Evolutionary conservation across 2,888 invertebrate species (phyloP), one percentile per base, ranked within the genome.

Genomic region (Meganola albula): DNA sequence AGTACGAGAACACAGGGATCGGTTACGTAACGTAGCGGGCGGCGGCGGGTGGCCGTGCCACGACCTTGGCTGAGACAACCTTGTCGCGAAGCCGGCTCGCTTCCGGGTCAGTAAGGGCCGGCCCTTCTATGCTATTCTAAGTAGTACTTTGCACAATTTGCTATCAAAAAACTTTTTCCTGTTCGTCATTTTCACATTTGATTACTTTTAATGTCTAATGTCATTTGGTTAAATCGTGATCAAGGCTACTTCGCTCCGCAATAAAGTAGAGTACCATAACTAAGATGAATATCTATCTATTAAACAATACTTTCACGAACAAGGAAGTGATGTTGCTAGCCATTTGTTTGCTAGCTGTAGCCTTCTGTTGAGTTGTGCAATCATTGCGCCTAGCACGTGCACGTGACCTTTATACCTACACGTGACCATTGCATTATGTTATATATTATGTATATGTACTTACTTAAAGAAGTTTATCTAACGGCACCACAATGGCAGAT

Each of bases 41-140:
- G 60, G 63, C 62, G 52, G 58, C 52, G 60, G 63, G 62, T 51
- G 58, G 53, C 53, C 58, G 58, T 48, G 63, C 63, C 61, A 54
- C 53, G 59, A 59, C 61, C 63, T 59, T 62, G 54, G 60, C 54
- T 60, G 58, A 56, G 44, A 50, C 67, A 76, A 76, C 84, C 82
- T 84, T 83, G 84, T 68, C 65, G 63, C 58, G 66, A 67, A 73
- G 69, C 72, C 69, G 61, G 62, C 62, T 13, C 54, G 68, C 73
- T 84, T 83, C 84, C 84, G 83, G 79, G 80, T 82, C 69, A 67
- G 55, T 53, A 68, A 76, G 74, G 76, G 75, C 74, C 62, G 68
- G 63, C 71, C 67, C 74, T 75, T 67, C 62, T n/a, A n/a, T n/a
- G n/a, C n/a, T n/a, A n/a, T n/a, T n/a, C n/a, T n/a, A n/a, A n/a